Evolutionary conservation across 2,888 invertebrate species (phyloP), one percentile per base, ranked within the genome.

Genomic region (Callyntrura guangdongensis): DNA sequence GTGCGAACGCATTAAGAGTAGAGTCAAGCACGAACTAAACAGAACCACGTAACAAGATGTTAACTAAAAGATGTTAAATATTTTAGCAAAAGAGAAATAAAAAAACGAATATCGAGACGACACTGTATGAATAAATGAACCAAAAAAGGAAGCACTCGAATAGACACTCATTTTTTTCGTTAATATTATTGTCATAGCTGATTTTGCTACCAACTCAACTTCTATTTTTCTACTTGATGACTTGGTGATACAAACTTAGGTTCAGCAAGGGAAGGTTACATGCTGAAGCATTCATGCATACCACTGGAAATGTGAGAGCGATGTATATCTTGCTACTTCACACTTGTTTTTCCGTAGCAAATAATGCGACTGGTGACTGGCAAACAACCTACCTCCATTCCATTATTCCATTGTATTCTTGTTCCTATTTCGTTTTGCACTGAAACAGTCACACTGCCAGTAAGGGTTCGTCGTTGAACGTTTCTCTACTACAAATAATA

Each of bases 281-380:
- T n/a, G n/a, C n/a, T n/a, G 4, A 56, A 4, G 56, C 1, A n/a
- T 56, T 12, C 17, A n/a, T 27, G 12, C 27, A 9, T 67, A 9
- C 27, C 5, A n/a, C 67, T 14, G 67, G 67, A 25, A 67, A 20
- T 6, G 36, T 36, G 36, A 36, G 36, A 36, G 36, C 36, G 36
- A 67, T 27, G n/a, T n/a, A 67, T 27, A 27, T 67, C 67, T 27
- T 27, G 67, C 25, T 67, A 27, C 67, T 67, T 67, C 27, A 67
- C 67, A 67, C 67, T 67, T 36, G 36, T 36, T 36, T 67, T 22
- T 72, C 72, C 49, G 8, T 45, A 3, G 17, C 36, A 5, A 72
- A 72, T 45, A 36, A 45, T 72, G 36, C 6, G 53, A 53, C 14
- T 53, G n/a, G 11, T 53, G 36, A 53, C 53, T n/a, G 27, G n/a